A percentile compares a stretch with the other conserved stretches of the same genome.
Conservation (phyloP, 64 coral and sea anemone genomes). For the Montipora cactus region DNA sequence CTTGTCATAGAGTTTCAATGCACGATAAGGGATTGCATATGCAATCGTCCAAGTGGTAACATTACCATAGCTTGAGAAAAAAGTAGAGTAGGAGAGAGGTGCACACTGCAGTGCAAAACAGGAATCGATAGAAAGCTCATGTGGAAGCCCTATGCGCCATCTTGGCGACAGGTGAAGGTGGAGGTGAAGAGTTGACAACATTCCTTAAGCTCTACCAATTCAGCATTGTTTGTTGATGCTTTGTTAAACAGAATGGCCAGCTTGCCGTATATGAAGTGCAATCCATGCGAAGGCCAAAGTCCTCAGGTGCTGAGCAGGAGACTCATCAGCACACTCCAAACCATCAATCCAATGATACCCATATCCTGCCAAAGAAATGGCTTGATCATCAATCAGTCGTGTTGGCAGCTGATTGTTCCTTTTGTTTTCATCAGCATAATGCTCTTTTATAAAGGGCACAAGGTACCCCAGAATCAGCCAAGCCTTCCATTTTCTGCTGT, state of each 20-base stretch:
- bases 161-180: background rate
- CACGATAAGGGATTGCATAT: constrained; percentile 67
- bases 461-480: background rate
- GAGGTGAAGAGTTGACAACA: constrained; percentile 42
- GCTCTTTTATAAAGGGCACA: background rate
- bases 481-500: background rate
- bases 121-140: no score
- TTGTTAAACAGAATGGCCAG: constrained; percentile 57
- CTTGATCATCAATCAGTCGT: constrained; percentile 48
- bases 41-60: constrained; percentile 30
- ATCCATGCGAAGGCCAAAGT: constrained; percentile 56
- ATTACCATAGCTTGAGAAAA: constrained; percentile 38
- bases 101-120: no score
- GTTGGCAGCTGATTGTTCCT: no score
- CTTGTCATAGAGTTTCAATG: constrained; percentile 36
- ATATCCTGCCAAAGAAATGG: constrained; percentile 63
- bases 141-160: no score
- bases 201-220: background rate
- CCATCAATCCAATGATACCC: constrained; percentile 55
- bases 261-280: constrained; percentile 51
- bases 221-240: constrained; percentile 45
- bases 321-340: constrained; percentile 57
- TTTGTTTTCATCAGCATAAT: no score
- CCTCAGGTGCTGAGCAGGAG: constrained; percentile 34
- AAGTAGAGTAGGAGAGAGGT: background rate